Conservation (phyloP, 2,888 invertebrate species). For the Sabellastarte sp. region DNA sequence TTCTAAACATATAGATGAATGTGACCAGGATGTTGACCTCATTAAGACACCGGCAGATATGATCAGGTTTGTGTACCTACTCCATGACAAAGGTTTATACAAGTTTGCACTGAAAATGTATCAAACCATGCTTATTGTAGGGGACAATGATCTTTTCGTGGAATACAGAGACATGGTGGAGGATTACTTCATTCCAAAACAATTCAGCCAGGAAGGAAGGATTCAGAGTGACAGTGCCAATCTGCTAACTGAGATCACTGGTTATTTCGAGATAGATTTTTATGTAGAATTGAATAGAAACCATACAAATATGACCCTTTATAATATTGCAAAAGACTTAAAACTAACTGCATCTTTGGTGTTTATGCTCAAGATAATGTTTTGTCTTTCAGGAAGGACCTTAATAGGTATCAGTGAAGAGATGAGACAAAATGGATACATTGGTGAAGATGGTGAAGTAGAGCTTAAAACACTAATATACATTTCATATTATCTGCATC, state of each 20-base stretch:
- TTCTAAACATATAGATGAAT: neutral
- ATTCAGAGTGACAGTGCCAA: too few relatives aligned
- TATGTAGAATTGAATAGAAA: neutral
- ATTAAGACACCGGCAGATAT: neutral
- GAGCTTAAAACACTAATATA: neutral
- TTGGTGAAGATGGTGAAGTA: neutral
- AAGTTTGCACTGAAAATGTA: constrained; percentile 1
- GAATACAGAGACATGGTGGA: neutral
- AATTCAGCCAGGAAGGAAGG: too few relatives aligned
- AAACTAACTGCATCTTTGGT: neutral
- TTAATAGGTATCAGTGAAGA: neutral
- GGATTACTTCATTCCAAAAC: neutral
- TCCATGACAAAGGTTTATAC: neutral
- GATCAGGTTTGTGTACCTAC: neutral
- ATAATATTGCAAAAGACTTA: neutral
- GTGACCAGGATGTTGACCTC: neutral
- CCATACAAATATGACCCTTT: neutral
- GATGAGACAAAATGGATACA: neutral
- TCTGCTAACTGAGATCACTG: neutral
- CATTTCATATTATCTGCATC: neutral
- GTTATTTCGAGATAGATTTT: neutral
- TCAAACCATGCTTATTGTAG: neutral
- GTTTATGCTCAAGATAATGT: neutral
- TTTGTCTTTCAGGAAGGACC: neutral
- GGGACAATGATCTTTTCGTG: neutral